Evolutionary conservation across 2,888 invertebrate species (phyloP).

Genomic region (Camptogramma bilineatum): DNA sequence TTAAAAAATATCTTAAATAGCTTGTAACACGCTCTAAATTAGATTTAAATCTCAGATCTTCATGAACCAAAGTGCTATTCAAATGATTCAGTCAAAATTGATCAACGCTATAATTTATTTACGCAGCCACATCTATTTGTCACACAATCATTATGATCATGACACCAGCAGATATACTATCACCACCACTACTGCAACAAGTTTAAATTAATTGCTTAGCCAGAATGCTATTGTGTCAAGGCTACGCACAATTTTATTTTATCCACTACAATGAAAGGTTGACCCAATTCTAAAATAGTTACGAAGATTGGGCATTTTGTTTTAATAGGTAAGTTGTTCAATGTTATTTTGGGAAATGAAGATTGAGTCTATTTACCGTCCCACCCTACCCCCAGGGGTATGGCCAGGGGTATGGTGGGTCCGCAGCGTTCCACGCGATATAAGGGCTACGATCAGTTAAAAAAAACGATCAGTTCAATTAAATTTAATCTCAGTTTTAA

Average conservation of each 20-base stretch:
- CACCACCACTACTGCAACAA: slow-evolving; percentile 65
- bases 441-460: background rate
- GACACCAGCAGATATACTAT: slow-evolving; percentile 54
- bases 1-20: slow-evolving; percentile 1
- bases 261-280: slow-evolving; percentile 58
- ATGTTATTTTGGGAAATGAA: slow-evolving; percentile 15
- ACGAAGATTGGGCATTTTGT: slow-evolving; percentile 36
- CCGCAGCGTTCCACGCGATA: background rate
- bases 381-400: no score
- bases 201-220: slow-evolving; percentile 74
- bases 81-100: slow-evolving; percentile 32
- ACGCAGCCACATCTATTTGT: slow-evolving; percentile 52
- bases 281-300: slow-evolving; percentile 63
- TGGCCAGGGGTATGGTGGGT: no score
- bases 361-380: slow-evolving; percentile 1
- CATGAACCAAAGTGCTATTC: background rate
- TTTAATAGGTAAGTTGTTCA: slow-evolving; percentile 27
- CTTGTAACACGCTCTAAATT: background rate
- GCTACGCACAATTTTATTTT: slow-evolving; percentile 63
- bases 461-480: no score
- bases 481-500: background rate
- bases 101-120: slow-evolving; percentile 40
- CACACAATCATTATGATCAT: slow-evolving; percentile 51
- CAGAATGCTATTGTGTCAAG: slow-evolving; percentile 83
- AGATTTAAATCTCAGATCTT: no score